Conservation (phyloP, 2,888 invertebrate genomes). For the Drosophila colorata region DNA sequence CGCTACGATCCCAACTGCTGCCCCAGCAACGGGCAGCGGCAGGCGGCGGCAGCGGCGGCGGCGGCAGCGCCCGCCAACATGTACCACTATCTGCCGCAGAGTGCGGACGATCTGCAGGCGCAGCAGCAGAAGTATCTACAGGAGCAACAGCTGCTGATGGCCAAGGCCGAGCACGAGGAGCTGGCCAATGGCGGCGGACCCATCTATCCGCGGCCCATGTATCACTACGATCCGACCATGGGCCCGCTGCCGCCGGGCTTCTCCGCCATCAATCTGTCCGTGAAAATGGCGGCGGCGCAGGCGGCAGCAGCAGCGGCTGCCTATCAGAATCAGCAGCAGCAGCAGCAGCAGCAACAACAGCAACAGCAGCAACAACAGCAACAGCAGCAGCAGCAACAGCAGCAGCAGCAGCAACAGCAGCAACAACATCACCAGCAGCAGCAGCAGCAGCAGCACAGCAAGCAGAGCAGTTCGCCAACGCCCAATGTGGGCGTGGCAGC, state of each 20-base stretch:
- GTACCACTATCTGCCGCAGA: conserved; percentile 87
- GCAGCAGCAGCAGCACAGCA: conserved; percentile 85
- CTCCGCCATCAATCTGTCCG: conserved; percentile 93
- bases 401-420: conserved; percentile 78
- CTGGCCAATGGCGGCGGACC: conserved; percentile 87
- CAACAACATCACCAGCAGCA: conserved; percentile 81
- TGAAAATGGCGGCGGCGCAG: conserved; percentile 89
- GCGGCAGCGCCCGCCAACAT: conserved; percentile 86
- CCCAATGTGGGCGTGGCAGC: conserved; percentile 86
- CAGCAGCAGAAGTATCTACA: conserved; percentile 88
- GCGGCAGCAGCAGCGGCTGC: conserved; percentile 85
- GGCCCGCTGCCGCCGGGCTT: conserved; percentile 91
- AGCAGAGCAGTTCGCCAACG: conserved; percentile 88
- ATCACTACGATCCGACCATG: conserved; percentile 91
- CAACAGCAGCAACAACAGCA: conserved; percentile 77
- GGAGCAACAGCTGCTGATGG: conserved; percentile 87
- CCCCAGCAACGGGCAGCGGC: conserved; percentile 51
- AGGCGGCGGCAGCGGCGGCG: conserved; percentile 14
- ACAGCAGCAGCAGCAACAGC: conserved; percentile 76
- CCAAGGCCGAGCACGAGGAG: conserved; percentile 90
- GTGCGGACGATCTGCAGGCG: conserved; percentile 87
- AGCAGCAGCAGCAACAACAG: conserved; percentile 73
- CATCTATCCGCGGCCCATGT: conserved; percentile 93
- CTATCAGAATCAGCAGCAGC: conserved; percentile 75
- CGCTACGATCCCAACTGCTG: conserved; percentile 87